phyloP scores from a whole-genome alignment of 2,113 vertebrate genomes.

The Corythornis madagascariensis region DNA sequence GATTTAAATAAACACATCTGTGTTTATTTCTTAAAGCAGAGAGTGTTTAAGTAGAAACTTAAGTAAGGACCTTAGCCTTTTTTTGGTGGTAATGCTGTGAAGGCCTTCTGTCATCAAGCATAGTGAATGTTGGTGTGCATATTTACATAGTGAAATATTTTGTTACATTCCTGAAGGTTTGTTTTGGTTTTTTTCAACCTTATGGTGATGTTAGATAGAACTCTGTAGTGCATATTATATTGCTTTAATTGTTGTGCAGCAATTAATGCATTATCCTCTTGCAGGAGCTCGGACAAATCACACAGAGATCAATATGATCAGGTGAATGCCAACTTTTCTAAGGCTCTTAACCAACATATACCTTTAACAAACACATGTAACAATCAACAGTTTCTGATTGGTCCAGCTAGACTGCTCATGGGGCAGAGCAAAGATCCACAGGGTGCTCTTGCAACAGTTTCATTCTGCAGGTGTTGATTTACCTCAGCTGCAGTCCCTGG shows the following conservation, averaged over 20 bases:
- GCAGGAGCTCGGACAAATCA: too few relatives aligned
- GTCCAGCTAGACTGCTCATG: too few relatives aligned
- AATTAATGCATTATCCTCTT: background rate
- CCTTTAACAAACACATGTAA: too few relatives aligned
- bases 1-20: background rate
- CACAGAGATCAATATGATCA: too few relatives aligned
- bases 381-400: too few relatives aligned
- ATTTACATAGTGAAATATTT: background rate
- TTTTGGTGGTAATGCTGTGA: background rate
- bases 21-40: background rate
- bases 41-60: background rate
- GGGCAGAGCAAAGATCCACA: too few relatives aligned
- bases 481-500: too few relatives aligned
- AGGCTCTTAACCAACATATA: too few relatives aligned
- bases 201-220: background rate
- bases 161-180: background rate
- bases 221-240: background rate
- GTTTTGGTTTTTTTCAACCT: background rate
- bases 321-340: too few relatives aligned
- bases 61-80: background rate
- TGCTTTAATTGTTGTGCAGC: background rate
- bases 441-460: too few relatives aligned
- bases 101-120: background rate
- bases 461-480: too few relatives aligned
- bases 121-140: background rate